phyloP scores from a whole-genome alignment of 2,113 vertebrate genomes.

The Centrocercus urophasianus region DNA sequence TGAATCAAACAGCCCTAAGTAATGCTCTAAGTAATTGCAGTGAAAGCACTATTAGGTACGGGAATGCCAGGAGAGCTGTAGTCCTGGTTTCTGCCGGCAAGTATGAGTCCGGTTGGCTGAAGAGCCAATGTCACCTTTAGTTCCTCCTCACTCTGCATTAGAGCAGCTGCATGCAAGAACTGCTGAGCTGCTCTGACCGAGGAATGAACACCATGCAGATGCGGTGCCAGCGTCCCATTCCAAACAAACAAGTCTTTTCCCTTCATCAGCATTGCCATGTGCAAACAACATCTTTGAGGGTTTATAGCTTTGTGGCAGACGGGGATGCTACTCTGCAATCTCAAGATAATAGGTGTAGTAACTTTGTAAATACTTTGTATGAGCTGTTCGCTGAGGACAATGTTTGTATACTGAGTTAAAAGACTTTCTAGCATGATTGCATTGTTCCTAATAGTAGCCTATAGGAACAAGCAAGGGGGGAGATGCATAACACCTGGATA shows the following conservation, averaged over 20 bases:
- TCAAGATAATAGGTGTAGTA: neutral
- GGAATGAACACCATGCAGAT: neutral
- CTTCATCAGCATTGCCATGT: neutral
- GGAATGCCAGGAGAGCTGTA: neutral
- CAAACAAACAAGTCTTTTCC: neutral
- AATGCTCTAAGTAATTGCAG: neutral
- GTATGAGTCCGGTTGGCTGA: neutral
- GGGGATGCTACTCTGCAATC: neutral
- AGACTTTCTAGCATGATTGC: neutral
- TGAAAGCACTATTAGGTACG: neutral
- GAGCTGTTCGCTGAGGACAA: neutral
- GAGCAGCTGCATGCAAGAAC: fast-evolving
- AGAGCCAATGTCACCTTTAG: neutral
- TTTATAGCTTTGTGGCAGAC: neutral
- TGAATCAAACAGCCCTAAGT: neutral
- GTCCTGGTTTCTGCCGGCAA: neutral
- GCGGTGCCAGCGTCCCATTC: neutral
- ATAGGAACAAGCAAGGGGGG: conserved; percentile 9
- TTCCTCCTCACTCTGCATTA: neutral
- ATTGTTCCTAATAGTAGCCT: neutral
- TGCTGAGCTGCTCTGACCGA: neutral
- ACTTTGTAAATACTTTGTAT: neutral
- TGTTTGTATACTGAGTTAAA: neutral
- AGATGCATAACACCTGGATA: conserved; percentile 9
- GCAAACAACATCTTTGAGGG: neutral